Percentiles rank a stretch among this genome's conserved stretches.
Conservation (phyloP, 23 tunicate species). For the Halocynthia aurantium region DNA sequence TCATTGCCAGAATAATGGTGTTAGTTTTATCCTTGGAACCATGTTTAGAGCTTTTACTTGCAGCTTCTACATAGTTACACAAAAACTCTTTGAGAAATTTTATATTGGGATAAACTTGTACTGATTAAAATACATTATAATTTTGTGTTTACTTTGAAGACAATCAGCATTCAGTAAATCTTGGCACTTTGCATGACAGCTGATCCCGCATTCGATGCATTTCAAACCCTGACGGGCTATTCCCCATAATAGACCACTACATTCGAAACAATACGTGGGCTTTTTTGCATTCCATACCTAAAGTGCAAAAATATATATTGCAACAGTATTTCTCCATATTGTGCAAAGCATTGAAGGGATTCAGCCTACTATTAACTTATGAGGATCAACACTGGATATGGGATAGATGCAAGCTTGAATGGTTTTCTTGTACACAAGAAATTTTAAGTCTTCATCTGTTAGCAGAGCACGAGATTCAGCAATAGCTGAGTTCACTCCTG, state of each 20-base stretch:
- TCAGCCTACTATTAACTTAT: slow-evolving; percentile 31
- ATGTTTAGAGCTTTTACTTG: slow-evolving; percentile 68
- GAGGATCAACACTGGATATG: slow-evolving; percentile 78
- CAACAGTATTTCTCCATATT: not conserved
- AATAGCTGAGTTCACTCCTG: slow-evolving; percentile 83
- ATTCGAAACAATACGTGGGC: slow-evolving; percentile 80
- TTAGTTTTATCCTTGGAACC: slow-evolving; percentile 62
- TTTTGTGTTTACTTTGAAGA: slow-evolving; percentile 40
- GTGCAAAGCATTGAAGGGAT: not conserved
- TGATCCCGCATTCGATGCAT: slow-evolving; percentile 75
- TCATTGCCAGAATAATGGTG: slow-evolving; percentile 57
- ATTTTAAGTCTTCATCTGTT: slow-evolving; percentile 64
- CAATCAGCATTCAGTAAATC: slow-evolving; percentile 92
- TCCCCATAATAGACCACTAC: slow-evolving; percentile 88
- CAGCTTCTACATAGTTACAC: slow-evolving; percentile 33
- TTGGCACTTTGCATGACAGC: slow-evolving; percentile 86
- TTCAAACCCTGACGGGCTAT: slow-evolving; percentile 76
- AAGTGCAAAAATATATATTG: not conserved
- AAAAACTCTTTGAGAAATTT: too few relatives aligned
- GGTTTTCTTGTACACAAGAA: slow-evolving; percentile 92
- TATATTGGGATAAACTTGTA: not conserved
- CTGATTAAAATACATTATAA: not conserved
- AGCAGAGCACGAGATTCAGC: slow-evolving; percentile 69
- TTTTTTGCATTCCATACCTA: slow-evolving; percentile 75
- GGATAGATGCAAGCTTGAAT: slow-evolving; percentile 91